Evolutionary conservation across 2,113 vertebrate species (phyloP), one percentile per base, ranked within the genome.

Genomic region (Oryzias celebensis): DNA sequence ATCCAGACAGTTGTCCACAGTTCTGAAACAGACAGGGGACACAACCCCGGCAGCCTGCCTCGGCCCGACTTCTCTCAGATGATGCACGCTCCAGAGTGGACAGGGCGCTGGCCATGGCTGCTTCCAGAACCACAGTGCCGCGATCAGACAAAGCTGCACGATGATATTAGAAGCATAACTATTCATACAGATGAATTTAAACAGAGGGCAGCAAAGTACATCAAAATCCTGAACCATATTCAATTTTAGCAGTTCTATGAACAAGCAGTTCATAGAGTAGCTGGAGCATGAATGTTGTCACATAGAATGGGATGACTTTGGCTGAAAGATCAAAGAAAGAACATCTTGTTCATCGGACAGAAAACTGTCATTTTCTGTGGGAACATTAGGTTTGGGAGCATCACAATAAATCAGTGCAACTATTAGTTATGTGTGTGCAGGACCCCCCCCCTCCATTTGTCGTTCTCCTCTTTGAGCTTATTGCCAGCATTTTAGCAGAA

Each of bases 81-180:
- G 91, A 81, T 0, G 90, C 92, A 17, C 50, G 77, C 12, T 95
- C 93, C n/a, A 96, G 83, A 0, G 92, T 85, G 41, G 92, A 92
- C 60, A 95, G 75, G 0, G 94, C 94, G 0, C 89, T 93, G 22
- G 91, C 88, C 89, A 94, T 85, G 0, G 94, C 93, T 0, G 93
- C 92, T 82, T 95, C 94, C 54, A 96, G 84, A 70, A 95, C 93
- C 69, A 94, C 85, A 0, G 95, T 96, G 15, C 95, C 95, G 0
- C 92, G 90, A 65, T 91, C 94, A 0, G 95, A 95, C 53, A 96
- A 83, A 0, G 91, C 95, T 96, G 82, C 65, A 65, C 16, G 23
- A 18, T 5, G 8, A 18, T 20, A 18, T 48, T 20, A 48, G 20
- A 48, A 20, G 12, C 16, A 7, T 48, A 10, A 2, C 2, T 48